Conservation (phyloP, 1,140 invertebrate species). For the Drosophila pectinifera region DNA sequence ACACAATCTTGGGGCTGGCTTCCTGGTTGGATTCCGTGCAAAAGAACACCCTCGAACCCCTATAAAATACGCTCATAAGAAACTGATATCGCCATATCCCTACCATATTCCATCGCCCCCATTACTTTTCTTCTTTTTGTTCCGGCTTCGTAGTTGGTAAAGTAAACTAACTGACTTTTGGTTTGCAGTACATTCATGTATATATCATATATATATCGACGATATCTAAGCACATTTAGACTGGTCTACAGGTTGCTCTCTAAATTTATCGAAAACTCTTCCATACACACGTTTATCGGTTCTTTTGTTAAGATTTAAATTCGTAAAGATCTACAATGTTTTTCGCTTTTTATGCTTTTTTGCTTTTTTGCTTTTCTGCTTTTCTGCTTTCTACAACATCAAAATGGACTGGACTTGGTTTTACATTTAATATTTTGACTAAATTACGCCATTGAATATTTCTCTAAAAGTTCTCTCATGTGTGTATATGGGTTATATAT, state of each 20-base stretch:
- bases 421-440: slow-evolving; percentile 47
- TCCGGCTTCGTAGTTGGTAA: slow-evolving; percentile 17
- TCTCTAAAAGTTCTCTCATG: slow-evolving; percentile 65
- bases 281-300: slow-evolving; percentile 35
- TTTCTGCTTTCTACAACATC: slow-evolving; percentile 67
- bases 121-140: slow-evolving; percentile 9
- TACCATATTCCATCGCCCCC: slow-evolving; percentile 36
- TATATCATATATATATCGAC: slow-evolving; percentile 2
- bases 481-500: slow-evolving; percentile 43
- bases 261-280: slow-evolving; percentile 51
- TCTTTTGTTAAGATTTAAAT: slow-evolving; percentile 54
- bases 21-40: slow-evolving; percentile 17
- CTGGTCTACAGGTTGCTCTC: no score
- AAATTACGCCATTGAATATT: slow-evolving; percentile 59
- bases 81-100: slow-evolving; percentile 58
- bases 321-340: slow-evolving; percentile 60
- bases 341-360: slow-evolving; percentile 29
- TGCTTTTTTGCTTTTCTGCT: no score
- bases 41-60: slow-evolving; percentile 32
- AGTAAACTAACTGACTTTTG: slow-evolving; percentile 66
- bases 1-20: slow-evolving; percentile 41
- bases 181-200: slow-evolving; percentile 29
- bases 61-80: slow-evolving; percentile 68
- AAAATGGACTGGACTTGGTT: slow-evolving; percentile 71
- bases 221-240: slow-evolving; percentile 66